Conservation (phyloP, 2,888 invertebrate genomes). For the Perizoma flavofasciatum region DNA sequence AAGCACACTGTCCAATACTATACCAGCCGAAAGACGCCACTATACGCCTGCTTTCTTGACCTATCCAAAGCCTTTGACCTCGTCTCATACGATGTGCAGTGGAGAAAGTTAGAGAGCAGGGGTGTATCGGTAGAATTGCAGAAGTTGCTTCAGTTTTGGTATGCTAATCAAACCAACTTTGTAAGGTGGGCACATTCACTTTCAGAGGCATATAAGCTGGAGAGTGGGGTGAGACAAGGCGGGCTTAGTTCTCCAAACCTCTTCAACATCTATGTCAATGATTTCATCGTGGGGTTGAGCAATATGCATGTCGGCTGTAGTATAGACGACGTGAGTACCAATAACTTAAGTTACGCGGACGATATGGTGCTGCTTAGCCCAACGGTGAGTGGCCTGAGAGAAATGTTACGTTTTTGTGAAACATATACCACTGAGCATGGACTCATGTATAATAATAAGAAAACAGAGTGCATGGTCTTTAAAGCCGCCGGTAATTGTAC, state of each 20-base stretch:
- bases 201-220: neutral
- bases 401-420: neutral
- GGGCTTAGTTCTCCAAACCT: conserved; percentile 3
- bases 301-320: conserved; percentile 1
- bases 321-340: neutral
- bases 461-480: too few relatives aligned
- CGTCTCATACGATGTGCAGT: neutral
- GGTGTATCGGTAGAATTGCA: conserved; percentile 1
- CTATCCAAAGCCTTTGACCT: conserved; percentile 1
- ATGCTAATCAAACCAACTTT: neutral
- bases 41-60: conserved; percentile 3
- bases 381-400: conserved; percentile 1
- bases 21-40: neutral
- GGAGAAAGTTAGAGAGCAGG: neutral
- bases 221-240: conserved; percentile 1
- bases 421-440: too few relatives aligned
- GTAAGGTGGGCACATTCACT: neutral
- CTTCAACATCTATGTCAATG: neutral
- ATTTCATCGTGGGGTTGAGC: neutral
- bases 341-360: conserved; percentile 4
- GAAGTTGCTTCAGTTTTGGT: conserved; percentile 1
- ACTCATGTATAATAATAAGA: too few relatives aligned
- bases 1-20: conserved; percentile 10
- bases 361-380: neutral
- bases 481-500: conserved; percentile 1